Base-by-base conservation (phyloP, 2,888 invertebrate species). In the Opisthograptis luteolata region DNA sequence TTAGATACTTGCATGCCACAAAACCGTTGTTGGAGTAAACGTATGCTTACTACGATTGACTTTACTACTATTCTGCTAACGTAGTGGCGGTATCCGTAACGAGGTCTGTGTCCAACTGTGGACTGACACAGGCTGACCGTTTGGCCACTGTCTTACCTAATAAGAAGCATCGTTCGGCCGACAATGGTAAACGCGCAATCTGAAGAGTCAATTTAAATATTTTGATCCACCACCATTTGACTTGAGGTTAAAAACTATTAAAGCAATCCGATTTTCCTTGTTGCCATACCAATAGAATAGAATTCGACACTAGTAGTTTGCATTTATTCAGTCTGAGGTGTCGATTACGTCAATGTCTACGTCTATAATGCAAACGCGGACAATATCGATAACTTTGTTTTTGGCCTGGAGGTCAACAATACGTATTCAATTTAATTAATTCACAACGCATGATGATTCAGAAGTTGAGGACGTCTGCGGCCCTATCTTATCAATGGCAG, bases 381-480 rank as follows among this genome's bases (percentile, higher is more conserved):
- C 20, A 49, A 20, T 17, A 12, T 22, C 19, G 45, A 45, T 46
- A 45, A 46, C 43, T 48, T 48, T 53, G 53, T 44, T 51, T 43
- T 48, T 25, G 31, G 17, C 19, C 31, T 42, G 19, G 31, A 56
- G 56, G 56, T 52, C 48, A 40, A 24, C 41, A 20, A 15, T 5
- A 24, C 44, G 10, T 17, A 36, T 36, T 30, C 20, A 27, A 25
- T 34, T 22, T 17, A 36, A 31, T 30, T 27, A 27, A 25, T 34
- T 22, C 10, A 34, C 12, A 22, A 40, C 31, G 7, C 15, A 4
- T 9, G 20, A 34, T 41, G 47, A 41, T 30, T 48, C 44, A 45
- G 27, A 34, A 12, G 15, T 32, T n/a, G 10, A 20, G 12, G 15
- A 32, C 15, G 10, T 41, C 22, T 14, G 22, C 2, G 1, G 17